Conservation (phyloP, 2,888 invertebrate species). For the Agrochola litura region DNA sequence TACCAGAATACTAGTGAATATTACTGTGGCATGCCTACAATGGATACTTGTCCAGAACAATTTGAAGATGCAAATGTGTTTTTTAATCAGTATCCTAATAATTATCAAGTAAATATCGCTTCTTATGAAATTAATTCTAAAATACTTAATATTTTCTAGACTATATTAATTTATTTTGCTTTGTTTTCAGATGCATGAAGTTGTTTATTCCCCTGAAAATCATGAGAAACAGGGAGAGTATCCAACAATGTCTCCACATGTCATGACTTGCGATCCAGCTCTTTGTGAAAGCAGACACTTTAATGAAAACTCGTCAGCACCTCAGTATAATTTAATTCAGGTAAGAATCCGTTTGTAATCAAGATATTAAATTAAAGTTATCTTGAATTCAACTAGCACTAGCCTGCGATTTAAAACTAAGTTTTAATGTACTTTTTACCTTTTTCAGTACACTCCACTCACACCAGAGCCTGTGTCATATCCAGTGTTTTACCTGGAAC, state of each 20-base stretch:
- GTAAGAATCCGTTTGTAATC: constrained; percentile 13
- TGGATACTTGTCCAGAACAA: constrained; percentile 41
- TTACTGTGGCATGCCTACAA: constrained; percentile 26
- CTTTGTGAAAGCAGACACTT: background rate
- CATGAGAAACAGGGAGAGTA: background rate
- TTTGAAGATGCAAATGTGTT: constrained; percentile 22
- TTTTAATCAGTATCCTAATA: background rate
- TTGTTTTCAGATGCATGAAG: constrained; percentile 28
- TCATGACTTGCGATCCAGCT: background rate
- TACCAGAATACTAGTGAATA: constrained; percentile 58
- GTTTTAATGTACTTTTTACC: background rate
- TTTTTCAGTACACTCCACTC: constrained; percentile 43
- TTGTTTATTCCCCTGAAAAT: background rate
- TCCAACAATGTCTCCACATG: background rate
- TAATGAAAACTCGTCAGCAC: background rate
- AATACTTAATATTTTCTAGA: background rate
- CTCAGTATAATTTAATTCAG: constrained; percentile 13
- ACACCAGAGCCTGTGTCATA: constrained; percentile 26
- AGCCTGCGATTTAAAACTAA: background rate
- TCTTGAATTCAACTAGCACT: background rate
- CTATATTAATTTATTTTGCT: constrained; percentile 5
- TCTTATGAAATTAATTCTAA: background rate
- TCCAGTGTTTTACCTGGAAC: constrained; percentile 28
- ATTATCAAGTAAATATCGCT: constrained; percentile 32
- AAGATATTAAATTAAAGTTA: background rate